Conservation (phyloP, 2,888 invertebrate genomes). For the Lepetodrilus schrolli region DNA sequence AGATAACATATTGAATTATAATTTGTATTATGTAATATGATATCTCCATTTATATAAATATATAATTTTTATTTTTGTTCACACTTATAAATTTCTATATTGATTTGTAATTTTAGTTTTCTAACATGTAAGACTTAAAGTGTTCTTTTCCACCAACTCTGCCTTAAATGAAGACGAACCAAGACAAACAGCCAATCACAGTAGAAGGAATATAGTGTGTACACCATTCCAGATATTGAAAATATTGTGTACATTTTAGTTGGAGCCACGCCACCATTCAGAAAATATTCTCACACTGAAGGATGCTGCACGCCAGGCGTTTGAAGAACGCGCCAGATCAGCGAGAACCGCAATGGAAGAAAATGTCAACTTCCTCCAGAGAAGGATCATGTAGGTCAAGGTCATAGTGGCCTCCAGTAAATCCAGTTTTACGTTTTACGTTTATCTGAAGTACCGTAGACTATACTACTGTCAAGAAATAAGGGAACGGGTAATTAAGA, state of each 20-base stretch:
- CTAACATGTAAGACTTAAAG: too few relatives aligned
- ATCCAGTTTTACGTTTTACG: background rate
- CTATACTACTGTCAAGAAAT: too few relatives aligned
- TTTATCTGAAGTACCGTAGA: too few relatives aligned
- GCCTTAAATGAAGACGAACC: background rate
- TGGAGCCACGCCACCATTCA: conserved; percentile 45
- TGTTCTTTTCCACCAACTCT: too few relatives aligned
- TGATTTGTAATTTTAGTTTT: too few relatives aligned
- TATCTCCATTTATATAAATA: too few relatives aligned
- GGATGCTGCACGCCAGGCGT: conserved; percentile 64
- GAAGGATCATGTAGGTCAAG: conserved; percentile 59
- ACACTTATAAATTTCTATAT: too few relatives aligned
- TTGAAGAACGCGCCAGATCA: conserved; percentile 62
- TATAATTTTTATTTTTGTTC: too few relatives aligned
- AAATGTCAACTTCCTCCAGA: conserved; percentile 64
- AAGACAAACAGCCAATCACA: background rate
- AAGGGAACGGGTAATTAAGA: too few relatives aligned
- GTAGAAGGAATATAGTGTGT: background rate
- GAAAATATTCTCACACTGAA: conserved; percentile 60
- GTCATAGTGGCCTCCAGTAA: too few relatives aligned
- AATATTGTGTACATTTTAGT: conserved; percentile 25
- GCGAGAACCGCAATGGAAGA: conserved; percentile 60
- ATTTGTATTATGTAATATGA: too few relatives aligned
- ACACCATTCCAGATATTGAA: background rate
- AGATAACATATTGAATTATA: too few relatives aligned